Evolutionary conservation across 2,888 invertebrate genomes (phyloP).

Genomic region (Diadromus collaris): DNA sequence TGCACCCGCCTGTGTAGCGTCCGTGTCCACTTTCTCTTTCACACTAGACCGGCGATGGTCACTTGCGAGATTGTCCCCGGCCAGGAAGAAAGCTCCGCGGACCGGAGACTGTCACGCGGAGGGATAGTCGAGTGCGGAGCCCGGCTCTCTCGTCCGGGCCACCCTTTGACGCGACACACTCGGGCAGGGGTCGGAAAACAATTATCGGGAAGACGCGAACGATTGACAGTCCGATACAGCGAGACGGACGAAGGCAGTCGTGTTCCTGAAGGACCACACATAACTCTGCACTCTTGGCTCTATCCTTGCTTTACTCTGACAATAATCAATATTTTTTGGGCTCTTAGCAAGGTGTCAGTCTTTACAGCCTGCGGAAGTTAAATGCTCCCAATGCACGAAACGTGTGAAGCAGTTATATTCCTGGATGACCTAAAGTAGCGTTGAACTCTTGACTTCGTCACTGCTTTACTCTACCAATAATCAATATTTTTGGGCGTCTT

Average conservation of each 20-base stretch:
- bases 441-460: too few relatives aligned
- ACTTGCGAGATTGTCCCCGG: slow-evolving; percentile 64
- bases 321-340: neutral
- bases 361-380: neutral
- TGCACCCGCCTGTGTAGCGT: slow-evolving; percentile 21
- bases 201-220: slow-evolving; percentile 20
- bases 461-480: too few relatives aligned
- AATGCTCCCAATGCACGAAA: too few relatives aligned
- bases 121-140: slow-evolving; percentile 31
- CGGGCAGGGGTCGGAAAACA: slow-evolving; percentile 36
- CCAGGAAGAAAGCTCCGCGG: slow-evolving; percentile 45
- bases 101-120: slow-evolving; percentile 30
- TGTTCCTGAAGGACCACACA: neutral
- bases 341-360: neutral
- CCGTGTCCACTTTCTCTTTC: slow-evolving; percentile 17
- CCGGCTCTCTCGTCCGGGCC: slow-evolving; percentile 21
- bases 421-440: too few relatives aligned
- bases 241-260: neutral
- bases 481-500: too few relatives aligned
- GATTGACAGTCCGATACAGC: slow-evolving; percentile 3
- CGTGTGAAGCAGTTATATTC: too few relatives aligned
- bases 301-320: neutral
- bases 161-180: slow-evolving; percentile 35
- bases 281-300: neutral
- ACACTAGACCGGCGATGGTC: slow-evolving; percentile 69